Evolutionary conservation across 2,888 invertebrate genomes (phyloP).

Genomic region (Ditula angustiorana): DNA sequence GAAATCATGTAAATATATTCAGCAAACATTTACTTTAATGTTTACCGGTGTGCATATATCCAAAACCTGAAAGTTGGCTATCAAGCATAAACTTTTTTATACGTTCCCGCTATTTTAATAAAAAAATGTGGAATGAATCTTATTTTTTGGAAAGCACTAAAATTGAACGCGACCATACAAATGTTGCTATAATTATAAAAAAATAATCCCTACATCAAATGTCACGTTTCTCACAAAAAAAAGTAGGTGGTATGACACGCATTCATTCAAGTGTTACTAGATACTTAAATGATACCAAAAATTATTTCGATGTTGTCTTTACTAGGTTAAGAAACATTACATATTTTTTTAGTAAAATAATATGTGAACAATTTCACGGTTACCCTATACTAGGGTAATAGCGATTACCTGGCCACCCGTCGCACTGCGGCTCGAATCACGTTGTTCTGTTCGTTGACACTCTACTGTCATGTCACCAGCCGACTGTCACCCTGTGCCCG

Average conservation of each 20-base stretch:
- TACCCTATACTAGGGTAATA: conserved; percentile 20
- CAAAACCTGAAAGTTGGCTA: too few species aligned
- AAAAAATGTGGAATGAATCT: background rate
- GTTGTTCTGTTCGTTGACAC: conserved; percentile 40
- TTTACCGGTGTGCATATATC: too few species aligned
- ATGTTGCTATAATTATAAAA: background rate
- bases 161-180: background rate
- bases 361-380: too few species aligned
- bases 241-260: too few species aligned
- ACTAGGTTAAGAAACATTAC: too few species aligned
- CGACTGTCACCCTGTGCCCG: conserved; percentile 79
- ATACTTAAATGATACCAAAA: too few species aligned
- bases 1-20: background rate
- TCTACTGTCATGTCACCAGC: conserved; percentile 78
- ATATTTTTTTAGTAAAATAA: too few species aligned
- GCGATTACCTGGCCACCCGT: conserved; percentile 37
- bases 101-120: background rate
- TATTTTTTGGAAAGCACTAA: background rate
- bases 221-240: background rate
- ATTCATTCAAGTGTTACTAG: too few species aligned
- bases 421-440: conserved; percentile 43
- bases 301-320: too few species aligned
- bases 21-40: background rate
- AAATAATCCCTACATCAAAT: background rate
- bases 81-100: too few species aligned